Conservation (phyloP, 2,888 invertebrate genomes). For the Diloba caeruleocephala region DNA sequence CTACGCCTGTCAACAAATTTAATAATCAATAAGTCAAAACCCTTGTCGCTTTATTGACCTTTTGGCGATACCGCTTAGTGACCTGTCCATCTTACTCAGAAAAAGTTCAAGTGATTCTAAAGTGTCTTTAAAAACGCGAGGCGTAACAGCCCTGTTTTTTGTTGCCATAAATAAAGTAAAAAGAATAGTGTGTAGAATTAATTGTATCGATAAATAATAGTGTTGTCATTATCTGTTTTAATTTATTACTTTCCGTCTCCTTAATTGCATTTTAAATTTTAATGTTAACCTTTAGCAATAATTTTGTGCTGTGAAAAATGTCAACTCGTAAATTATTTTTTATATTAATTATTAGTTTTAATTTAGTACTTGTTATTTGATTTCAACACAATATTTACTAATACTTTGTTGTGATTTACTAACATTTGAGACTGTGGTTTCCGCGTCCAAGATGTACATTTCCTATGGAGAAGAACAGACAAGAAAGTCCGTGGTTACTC, state of each 20-base stretch:
- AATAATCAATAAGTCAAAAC: slow-evolving; percentile 14
- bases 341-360: slow-evolving; percentile 35
- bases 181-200: slow-evolving; percentile 36
- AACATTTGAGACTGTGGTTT: no score
- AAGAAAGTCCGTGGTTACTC: no score
- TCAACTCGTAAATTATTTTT: slow-evolving; percentile 32
- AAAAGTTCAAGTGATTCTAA: slow-evolving; percentile 2
- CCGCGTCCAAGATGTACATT: no score
- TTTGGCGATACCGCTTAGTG: slow-evolving; percentile 11
- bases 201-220: slow-evolving; percentile 50
- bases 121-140: not conserved
- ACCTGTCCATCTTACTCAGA: slow-evolving; percentile 11
- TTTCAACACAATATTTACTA: slow-evolving; percentile 36
- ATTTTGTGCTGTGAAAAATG: slow-evolving; percentile 40
- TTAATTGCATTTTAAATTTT: slow-evolving; percentile 60
- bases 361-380: slow-evolving; percentile 41
- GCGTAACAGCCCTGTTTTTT: slow-evolving; percentile 32
- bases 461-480: no score
- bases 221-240: slow-evolving; percentile 27
- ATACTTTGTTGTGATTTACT: slow-evolving; percentile 20
- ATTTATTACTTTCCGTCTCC: slow-evolving; percentile 32
- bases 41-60: slow-evolving; percentile 9
- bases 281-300: slow-evolving; percentile 57
- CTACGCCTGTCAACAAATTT: slow-evolving; percentile 26
- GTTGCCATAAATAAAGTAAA: slow-evolving; percentile 27